These are phyloP conservation scores for Dysdera silvatica DNA, from an alignment of 1,140 invertebrate genomes.

Conservation along the genomic window DNA sequence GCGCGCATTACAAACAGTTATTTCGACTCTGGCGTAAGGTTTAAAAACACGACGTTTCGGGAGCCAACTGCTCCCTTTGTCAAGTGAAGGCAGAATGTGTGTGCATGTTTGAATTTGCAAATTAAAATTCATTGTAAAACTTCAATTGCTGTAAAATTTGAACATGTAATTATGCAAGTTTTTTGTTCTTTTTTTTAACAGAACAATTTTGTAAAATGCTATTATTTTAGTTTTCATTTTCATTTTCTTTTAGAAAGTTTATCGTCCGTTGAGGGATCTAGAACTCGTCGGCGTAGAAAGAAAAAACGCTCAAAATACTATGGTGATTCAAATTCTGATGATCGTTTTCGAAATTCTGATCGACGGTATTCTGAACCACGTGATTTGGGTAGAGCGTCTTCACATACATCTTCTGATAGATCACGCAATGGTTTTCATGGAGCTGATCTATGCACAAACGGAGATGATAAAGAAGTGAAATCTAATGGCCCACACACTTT, in stretches of 20 bases:
- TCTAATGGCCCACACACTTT: slow-evolving; percentile 13
- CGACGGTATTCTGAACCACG: slow-evolving; percentile 15
- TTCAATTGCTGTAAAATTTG: not conserved
- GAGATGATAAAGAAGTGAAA: slow-evolving; percentile 12
- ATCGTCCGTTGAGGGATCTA: slow-evolving; percentile 34
- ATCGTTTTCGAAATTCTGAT: slow-evolving; percentile 11
- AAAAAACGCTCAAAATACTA: slow-evolving; percentile 20
- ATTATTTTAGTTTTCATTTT: not conserved
- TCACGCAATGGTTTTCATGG: slow-evolving; percentile 14
- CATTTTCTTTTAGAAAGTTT: slow-evolving; percentile 31
- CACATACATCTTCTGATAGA: slow-evolving; percentile 16
- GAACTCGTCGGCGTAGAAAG: slow-evolving; percentile 16
- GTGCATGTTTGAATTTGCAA: not conserved
- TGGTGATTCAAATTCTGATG: slow-evolving; percentile 11
- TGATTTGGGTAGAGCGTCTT: not conserved
- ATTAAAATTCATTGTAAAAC: no score
- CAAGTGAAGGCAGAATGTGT: not conserved
- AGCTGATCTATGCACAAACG: slow-evolving; percentile 20
- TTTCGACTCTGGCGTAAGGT: no score
- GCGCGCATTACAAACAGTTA: no score
- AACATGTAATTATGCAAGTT: not conserved
- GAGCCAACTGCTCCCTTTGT: no score
- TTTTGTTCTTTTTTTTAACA: not conserved
- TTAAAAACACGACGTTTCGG: no score
- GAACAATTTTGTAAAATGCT: not conserved